Evolutionary conservation across 2,113 vertebrate genomes (phyloP), one percentile per base, ranked within the genome.

Genomic region (Dermatemys mawii): DNA sequence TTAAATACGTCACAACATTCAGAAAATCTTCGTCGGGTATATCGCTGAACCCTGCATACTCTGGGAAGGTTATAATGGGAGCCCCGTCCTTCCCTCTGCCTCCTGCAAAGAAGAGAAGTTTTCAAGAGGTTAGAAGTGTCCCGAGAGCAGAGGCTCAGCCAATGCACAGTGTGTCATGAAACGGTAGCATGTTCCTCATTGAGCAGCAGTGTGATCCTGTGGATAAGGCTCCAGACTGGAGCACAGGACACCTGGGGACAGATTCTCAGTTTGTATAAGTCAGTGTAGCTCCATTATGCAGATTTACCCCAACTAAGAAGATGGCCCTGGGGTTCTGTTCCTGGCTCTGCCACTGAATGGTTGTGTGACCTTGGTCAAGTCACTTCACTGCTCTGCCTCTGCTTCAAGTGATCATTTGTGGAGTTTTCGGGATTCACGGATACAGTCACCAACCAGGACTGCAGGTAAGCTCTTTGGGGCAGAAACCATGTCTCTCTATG

Each of bases 31-130:
- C 99, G 44, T 99, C 98, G 1, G 99, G 97, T 91, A 99, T 98
- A 63, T 99, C 99, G 29, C 98, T 98, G 97, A 99, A 99, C 79
- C 98, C 98, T 78, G 98, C 98, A 95, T 98, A 99, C 94, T 99
- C 99, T 79, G 99, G 99, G 87, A 99, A 99, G 3, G 99, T 99
- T 97, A 99, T 99, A 95, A 99, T 99, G 2, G 99, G 99, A 6
- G 99, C 99, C 1, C 99, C 99, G 81, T 99, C 99, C 89, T 98
- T 99, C n/a, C 99, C 99, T 97, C 98, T 98, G 84, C 99, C 99
- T 94, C 99, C 99, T 99, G 96, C 29, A 97, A 97, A 82, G 90
- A 75, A 96, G 51, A 86, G 2, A 79, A 17, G 32, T 53, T 38
- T 53, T 78, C 29, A 97, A 50, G 6, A 84, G 38, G 38, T 96